These are phyloP conservation scores for Motacilla alba DNA, from an alignment of 2,113 vertebrate genomes.

Conservation along the genomic window DNA sequence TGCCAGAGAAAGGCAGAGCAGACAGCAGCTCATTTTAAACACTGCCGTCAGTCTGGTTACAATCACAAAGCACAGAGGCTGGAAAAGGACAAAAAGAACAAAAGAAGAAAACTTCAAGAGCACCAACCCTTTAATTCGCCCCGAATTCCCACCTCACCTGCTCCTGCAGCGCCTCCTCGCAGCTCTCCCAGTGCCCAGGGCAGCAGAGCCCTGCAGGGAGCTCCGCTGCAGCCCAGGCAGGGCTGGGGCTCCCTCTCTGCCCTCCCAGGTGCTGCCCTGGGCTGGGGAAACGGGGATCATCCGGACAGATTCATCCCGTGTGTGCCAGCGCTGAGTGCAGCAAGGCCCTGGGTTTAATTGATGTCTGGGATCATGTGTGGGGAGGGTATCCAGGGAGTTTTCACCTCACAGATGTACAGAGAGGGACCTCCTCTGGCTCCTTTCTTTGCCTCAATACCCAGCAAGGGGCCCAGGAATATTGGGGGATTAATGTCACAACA, in stretches of 20 bases:
- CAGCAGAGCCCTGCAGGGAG: rapidly evolving
- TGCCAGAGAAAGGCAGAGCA: not conserved
- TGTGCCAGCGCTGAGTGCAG: not conserved
- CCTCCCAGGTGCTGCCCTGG: not conserved
- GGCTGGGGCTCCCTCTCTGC: not conserved
- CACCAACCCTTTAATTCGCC: not conserved
- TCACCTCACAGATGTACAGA: conserved; percentile 53
- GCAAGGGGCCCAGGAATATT: conserved; percentile 24
- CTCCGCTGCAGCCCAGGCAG: not conserved
- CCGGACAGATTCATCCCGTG: not conserved
- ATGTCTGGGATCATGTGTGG: conserved; percentile 39
- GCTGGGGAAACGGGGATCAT: not conserved
- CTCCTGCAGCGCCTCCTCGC: not conserved
- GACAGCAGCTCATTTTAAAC: not conserved
- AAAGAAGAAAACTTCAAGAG: not conserved
- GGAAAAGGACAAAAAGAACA: not conserved
- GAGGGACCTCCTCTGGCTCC: conserved; percentile 55
- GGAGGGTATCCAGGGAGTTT: conserved; percentile 45
- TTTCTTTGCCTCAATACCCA: conserved; percentile 62
- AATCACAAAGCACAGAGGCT: not conserved
- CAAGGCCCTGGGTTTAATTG: conserved; percentile 22
- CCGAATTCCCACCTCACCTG: not conserved
- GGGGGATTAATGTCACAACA: conserved; percentile 64
- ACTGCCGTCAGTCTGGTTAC: not conserved
- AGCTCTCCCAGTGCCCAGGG: rapidly evolving